Base-by-base conservation (phyloP, 2,113 vertebrate genomes). In the Odontophorus gujanensis region DNA sequence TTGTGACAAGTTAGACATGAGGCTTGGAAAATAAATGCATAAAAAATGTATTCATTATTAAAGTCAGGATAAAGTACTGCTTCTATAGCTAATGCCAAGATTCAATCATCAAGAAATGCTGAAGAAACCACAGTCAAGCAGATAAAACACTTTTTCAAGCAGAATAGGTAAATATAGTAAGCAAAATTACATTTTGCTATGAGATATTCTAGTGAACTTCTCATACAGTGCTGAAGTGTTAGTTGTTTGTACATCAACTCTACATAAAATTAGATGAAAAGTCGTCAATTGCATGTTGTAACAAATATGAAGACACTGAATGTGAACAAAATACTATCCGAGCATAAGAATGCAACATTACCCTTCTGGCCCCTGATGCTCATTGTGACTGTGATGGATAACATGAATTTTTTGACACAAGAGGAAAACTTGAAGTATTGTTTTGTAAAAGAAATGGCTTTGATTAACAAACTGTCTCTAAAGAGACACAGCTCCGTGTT, bases 1-100 rank as follows among this genome's bases (percentile, higher is more conserved):
- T 79, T 66, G 18, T 86, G 86, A 76, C 67, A 93, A 73, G 80
- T 91, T 82, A 66, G 91, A 51, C 62, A 38, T 45, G 57, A 78
- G 55, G 19, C 58, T 69, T 85, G n/a, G 66, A 89, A 57, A 92
- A 93, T 55, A 89, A 90, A 84, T 62, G 40, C 36, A 47, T 79
- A 38, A 50, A 91, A 81, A 81, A 58, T 61, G 6, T 57, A 87
- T 40, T 62, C 74, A 73, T 5, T 75, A 25, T 73, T 79, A 62
- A 89, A 86, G 66, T 85, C 66, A 62, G 20, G 67, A 67, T 63
- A 62, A 89, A 71, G 14, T 36, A n/a, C 45, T 55, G 19, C 42
- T 85, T 58, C 77, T 77, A 11, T 17, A 50, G 62, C 61, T 55
- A 40, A 77, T 61, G 57, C 36, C 50, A 88, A 45, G 18, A 8